Evolutionary conservation across 2,888 invertebrate genomes (phyloP).

Genomic region (Ormia ochracea): DNA sequence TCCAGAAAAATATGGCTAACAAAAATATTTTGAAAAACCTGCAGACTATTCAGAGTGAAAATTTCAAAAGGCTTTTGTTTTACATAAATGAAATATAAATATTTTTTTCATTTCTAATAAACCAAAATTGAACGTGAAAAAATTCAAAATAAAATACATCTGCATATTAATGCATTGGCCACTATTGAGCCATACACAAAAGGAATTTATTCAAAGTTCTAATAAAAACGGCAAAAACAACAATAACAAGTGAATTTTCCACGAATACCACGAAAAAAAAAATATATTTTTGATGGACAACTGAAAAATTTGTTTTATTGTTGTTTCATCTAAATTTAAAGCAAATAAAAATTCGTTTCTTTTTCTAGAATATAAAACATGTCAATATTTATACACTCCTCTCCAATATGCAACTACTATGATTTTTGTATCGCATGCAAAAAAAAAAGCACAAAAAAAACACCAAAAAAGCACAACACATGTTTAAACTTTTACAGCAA

Average conservation of each 20-base stretch:
- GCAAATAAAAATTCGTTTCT: not conserved
- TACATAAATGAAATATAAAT: conserved; percentile 42
- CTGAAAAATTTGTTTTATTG: not conserved
- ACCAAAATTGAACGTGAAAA: not conserved
- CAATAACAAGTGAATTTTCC: not conserved
- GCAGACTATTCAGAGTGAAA: conserved; percentile 11
- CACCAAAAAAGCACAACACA: too few relatives aligned
- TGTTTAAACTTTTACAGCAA: too few relatives aligned
- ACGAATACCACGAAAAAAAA: not conserved
- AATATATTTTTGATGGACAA: not conserved
- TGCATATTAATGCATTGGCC: conserved; percentile 24
- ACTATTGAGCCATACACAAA: conserved; percentile 13
- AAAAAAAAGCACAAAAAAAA: too few relatives aligned
- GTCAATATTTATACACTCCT: too few relatives aligned
- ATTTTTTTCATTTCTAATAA: not conserved
- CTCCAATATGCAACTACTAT: too few relatives aligned
- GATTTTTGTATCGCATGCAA: too few relatives aligned
- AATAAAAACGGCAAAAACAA: not conserved
- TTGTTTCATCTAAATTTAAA: not conserved
- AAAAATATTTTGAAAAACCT: conserved; percentile 15
- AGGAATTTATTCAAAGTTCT: conserved; percentile 22
- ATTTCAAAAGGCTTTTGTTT: conserved; percentile 30
- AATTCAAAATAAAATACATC: conserved; percentile 13
- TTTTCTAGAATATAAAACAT: too few relatives aligned
- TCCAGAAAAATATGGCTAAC: conserved; percentile 24